A percentile compares a stretch with the other conserved stretches of the same genome.
phyloP scores from a whole-genome alignment of 64 coral and sea anemone species.

The Montipora foliosa region DNA sequence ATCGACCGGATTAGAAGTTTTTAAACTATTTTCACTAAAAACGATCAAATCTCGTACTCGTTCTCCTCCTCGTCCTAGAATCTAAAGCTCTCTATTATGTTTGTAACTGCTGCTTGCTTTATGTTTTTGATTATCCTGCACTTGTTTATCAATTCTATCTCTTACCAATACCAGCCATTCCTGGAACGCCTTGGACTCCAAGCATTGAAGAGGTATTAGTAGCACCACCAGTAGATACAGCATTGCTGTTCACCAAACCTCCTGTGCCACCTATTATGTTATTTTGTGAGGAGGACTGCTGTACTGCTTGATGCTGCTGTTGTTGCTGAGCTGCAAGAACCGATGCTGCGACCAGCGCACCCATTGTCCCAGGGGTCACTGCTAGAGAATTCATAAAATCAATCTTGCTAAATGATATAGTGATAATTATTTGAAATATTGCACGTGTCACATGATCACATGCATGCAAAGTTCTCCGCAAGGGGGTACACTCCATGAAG shows the following conservation, averaged over 20 bases:
- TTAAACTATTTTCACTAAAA: too few species aligned
- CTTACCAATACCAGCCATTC: constrained; percentile 49
- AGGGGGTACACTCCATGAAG: too few species aligned
- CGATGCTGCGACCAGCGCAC: constrained; percentile 90
- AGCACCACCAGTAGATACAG: constrained; percentile 47
- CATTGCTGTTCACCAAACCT: constrained; percentile 78
- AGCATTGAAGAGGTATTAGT: constrained; percentile 72
- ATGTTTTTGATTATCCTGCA: not conserved
- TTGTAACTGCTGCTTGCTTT: too few species aligned
- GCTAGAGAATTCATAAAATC: not conserved
- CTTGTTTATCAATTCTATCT: not conserved
- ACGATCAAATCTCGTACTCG: too few species aligned
- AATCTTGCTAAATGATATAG: not conserved
- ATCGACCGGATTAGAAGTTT: too few species aligned
- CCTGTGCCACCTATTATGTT: constrained; percentile 70
- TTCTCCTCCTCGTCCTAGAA: too few species aligned
- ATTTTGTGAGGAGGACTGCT: constrained; percentile 67
- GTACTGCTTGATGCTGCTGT: constrained; percentile 79
- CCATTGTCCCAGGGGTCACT: constrained; percentile 80
- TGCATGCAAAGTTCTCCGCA: too few species aligned
- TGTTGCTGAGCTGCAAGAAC: constrained; percentile 91
- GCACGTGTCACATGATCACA: too few species aligned
- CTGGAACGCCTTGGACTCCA: constrained; percentile 84
- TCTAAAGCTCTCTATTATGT: too few species aligned
- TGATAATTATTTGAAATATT: too few species aligned